Evolutionary conservation across 2,888 invertebrate species (phyloP).

Genomic region (Melinaea menophilus): DNA sequence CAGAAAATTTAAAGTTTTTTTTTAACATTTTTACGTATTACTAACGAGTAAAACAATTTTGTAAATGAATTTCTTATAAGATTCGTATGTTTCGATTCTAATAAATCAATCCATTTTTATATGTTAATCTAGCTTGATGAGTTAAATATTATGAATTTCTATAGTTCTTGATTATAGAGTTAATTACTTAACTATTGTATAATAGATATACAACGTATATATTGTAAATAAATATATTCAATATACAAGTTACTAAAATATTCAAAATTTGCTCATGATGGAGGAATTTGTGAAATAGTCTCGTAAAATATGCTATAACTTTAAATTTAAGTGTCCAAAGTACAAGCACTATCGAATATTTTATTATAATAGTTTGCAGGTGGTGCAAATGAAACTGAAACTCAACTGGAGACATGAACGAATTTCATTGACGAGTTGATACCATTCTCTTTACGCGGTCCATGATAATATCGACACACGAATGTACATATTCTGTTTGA

Average conservation of each 20-base stretch:
- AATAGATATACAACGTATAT: background rate
- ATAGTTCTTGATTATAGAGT: too few species aligned
- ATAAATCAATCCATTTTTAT: too few species aligned
- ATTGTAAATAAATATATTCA: background rate
- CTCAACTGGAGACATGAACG: background rate
- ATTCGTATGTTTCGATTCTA: too few species aligned
- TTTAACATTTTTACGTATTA: too few species aligned
- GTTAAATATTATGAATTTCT: too few species aligned
- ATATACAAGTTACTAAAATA: background rate
- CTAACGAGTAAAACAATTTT: too few species aligned
- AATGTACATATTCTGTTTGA: background rate
- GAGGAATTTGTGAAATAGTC: constrained; percentile 6
- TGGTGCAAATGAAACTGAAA: background rate
- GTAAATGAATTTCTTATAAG: too few species aligned
- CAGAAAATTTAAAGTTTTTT: too few species aligned
- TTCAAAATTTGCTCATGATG: background rate
- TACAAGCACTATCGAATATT: constrained; percentile 8
- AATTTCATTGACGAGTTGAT: background rate
- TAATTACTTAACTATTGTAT: too few species aligned
- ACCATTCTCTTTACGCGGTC: background rate
- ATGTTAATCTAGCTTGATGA: too few species aligned
- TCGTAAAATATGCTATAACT: constrained; percentile 8
- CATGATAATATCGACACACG: background rate
- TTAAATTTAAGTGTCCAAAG: constrained; percentile 8
- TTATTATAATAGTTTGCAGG: background rate